Conservation (phyloP, 2,888 invertebrate genomes). For the Sepioteuthis lessoniana region DNA sequence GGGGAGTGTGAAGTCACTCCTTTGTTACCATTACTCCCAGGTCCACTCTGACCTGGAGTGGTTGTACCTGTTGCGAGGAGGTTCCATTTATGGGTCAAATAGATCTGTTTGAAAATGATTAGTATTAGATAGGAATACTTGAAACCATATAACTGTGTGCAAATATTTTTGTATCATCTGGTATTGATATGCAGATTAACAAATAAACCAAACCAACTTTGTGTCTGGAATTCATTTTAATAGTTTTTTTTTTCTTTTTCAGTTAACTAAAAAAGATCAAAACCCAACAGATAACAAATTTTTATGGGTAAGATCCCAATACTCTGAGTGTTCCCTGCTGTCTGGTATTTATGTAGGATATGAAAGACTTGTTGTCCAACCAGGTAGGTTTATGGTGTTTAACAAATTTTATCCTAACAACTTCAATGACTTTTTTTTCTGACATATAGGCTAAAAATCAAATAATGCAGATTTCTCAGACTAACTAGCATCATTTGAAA, state of each 20-base stretch:
- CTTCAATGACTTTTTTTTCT: not conserved
- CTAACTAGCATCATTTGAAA: too few species aligned
- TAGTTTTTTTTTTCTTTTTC: constrained; percentile 37
- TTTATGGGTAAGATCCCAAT: constrained; percentile 73
- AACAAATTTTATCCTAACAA: not conserved
- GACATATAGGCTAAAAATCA: not conserved
- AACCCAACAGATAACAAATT: constrained; percentile 71
- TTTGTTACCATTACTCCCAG: too few species aligned
- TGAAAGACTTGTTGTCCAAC: constrained; percentile 64
- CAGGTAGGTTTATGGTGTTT: not conserved
- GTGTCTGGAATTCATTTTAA: not conserved
- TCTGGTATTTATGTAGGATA: constrained; percentile 92
- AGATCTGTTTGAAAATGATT: too few species aligned
- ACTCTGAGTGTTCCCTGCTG: constrained; percentile 90
- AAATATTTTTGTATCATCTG: too few species aligned
- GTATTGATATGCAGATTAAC: too few species aligned
- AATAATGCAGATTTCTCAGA: not conserved
- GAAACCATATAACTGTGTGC: too few species aligned
- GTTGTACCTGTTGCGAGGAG: too few species aligned
- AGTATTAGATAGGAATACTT: too few species aligned
- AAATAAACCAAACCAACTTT: too few species aligned
- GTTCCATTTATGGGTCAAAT: too few species aligned
- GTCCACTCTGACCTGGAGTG: too few species aligned
- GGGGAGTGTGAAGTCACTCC: too few species aligned
- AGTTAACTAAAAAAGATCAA: constrained; percentile 74